Conservation (phyloP, 2,113 vertebrate species). For the Melanotaenia duboulayi region DNA sequence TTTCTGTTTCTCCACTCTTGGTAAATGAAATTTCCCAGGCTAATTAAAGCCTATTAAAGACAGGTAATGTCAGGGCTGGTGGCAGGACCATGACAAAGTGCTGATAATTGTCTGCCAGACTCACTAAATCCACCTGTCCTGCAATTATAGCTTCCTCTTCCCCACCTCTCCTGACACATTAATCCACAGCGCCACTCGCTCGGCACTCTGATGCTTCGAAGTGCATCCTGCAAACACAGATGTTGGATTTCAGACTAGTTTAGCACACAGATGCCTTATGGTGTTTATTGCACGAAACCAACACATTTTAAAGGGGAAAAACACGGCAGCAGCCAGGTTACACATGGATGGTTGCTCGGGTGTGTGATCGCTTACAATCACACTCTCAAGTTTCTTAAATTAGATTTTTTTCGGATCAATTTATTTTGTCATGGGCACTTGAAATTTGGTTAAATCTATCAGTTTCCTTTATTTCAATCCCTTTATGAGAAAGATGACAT, state of each 20-base stretch:
- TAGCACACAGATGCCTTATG: conserved; percentile 39
- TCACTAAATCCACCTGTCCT: conserved; percentile 84
- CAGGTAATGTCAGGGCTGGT: conserved; percentile 82
- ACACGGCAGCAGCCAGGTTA: conserved; percentile 27
- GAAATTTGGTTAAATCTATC: conserved; percentile 24
- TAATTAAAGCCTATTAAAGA: conserved; percentile 86
- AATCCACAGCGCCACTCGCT: conserved; percentile 55
- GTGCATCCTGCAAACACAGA: conserved; percentile 66
- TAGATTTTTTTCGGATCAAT: conserved; percentile 27
- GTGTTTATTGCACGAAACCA: conserved; percentile 35
- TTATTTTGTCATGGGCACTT: conserved; percentile 42
- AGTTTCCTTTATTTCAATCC: conserved; percentile 23
- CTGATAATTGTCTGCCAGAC: conserved; percentile 86
- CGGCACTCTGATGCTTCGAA: conserved; percentile 61
- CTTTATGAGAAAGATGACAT: conserved; percentile 27
- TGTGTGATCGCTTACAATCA: conserved; percentile 23
- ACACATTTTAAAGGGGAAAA: conserved; percentile 39
- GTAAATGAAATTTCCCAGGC: conserved; percentile 81
- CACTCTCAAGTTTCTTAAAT: conserved; percentile 26
- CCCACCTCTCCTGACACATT: conserved; percentile 64
- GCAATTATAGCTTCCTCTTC: conserved; percentile 72
- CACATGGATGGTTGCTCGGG: neutral
- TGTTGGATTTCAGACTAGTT: conserved; percentile 60
- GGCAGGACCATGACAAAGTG: conserved; percentile 84
- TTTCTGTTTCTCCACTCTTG: conserved; percentile 64